Percentiles rank a stretch among this genome's conserved stretches.
Conservation (phyloP, 2,888 invertebrate species). For the Chalcosyrphus nemorum region DNA sequence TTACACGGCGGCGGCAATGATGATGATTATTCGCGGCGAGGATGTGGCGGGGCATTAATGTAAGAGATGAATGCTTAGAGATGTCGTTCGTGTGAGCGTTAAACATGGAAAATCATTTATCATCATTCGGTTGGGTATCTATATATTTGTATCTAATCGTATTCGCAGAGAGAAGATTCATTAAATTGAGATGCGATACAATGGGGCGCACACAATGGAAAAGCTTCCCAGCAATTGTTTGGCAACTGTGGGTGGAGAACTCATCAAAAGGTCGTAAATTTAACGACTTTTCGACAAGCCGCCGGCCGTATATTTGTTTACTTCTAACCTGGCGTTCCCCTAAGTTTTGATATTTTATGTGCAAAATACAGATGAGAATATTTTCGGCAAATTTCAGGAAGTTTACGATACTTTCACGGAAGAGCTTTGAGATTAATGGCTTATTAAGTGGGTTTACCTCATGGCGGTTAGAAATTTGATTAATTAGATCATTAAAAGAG, state of each 20-base stretch:
- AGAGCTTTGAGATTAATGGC: neutral
- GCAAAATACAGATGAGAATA: neutral
- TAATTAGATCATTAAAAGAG: too few species aligned
- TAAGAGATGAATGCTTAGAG: constrained; percentile 6
- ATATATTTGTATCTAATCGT: neutral
- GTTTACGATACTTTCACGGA: neutral
- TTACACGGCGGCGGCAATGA: constrained; percentile 22
- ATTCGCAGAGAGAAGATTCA: neutral
- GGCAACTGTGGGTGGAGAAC: neutral
- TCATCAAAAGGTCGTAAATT: neutral
- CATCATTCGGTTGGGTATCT: constrained; percentile 14
- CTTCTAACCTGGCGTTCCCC: neutral
- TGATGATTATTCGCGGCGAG: constrained; percentile 19
- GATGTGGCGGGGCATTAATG: neutral
- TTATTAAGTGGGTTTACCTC: neutral
- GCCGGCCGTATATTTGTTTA: neutral
- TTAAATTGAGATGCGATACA: neutral
- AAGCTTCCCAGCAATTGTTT: neutral
- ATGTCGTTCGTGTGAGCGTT: constrained; percentile 38
- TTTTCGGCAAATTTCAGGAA: neutral
- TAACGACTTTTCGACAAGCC: constrained; percentile 10
- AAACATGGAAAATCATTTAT: constrained; percentile 41
- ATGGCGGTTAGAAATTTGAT: neutral
- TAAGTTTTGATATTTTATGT: neutral
- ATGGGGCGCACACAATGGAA: too few species aligned